Conservation (phyloP, 2,797 vertebrate species). For the Alauda arvensis region DNA sequence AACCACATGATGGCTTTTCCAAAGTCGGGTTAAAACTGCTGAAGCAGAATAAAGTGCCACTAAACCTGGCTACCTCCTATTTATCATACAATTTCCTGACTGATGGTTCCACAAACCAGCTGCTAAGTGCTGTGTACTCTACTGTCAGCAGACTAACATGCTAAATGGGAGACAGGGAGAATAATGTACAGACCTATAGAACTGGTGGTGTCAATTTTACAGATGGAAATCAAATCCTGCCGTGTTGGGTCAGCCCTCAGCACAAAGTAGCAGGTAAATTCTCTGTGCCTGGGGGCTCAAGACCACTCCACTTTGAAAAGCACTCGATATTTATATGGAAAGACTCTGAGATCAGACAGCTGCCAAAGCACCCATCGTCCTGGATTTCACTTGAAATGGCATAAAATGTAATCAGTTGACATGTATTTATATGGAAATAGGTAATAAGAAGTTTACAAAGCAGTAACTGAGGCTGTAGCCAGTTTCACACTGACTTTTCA, state of each 20-base stretch:
- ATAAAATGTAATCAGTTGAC: constrained; percentile 29
- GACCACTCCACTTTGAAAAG: not conserved
- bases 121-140: constrained; percentile 80
- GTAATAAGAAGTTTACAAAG: constrained; percentile 21
- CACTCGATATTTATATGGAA: constrained; percentile 34
- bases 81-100: constrained; percentile 83
- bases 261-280: constrained; percentile 36
- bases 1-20: constrained; percentile 72
- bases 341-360: constrained; percentile 15
- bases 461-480: not conserved
- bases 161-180: constrained; percentile 74
- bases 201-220: constrained; percentile 63
- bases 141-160: constrained; percentile 74
- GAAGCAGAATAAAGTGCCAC: constrained; percentile 80
- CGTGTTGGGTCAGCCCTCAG: not conserved
- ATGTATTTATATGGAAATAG: constrained; percentile 36
- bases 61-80: constrained; percentile 76
- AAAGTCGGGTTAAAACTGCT: constrained; percentile 77
- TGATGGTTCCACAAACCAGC: constrained; percentile 80
- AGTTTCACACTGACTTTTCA: not conserved
- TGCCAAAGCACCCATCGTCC: constrained; percentile 2
- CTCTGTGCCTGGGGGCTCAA: not conserved
- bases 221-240: constrained; percentile 65
- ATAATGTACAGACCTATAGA: constrained; percentile 60
- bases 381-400: constrained; percentile 12